Base-by-base conservation (phyloP, 2,113 vertebrate genomes). In the Callipepla squamata region DNA sequence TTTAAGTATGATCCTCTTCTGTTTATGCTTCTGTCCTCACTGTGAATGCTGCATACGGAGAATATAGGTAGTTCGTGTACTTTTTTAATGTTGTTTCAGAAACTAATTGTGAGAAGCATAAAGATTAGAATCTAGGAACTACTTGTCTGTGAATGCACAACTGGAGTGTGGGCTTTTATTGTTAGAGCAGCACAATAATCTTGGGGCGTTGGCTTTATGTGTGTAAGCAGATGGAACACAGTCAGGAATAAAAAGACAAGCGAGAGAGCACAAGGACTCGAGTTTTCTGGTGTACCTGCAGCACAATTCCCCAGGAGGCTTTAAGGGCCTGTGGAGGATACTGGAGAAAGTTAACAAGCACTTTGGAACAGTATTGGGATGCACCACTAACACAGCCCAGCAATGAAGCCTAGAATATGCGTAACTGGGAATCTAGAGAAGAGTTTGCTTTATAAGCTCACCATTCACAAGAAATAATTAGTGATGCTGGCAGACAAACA, bases 381-480 rank as follows among this genome's bases (percentile, higher is more conserved):
- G 47, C 36, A 26, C 23, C 25, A n/a, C 34, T 65, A 77, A 55
- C 7, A 65, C 67, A 85, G 21, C 13, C 22, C 16, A 36, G 32
- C 30, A 62, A 19, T 34, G 45, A 66, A 84, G 70, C 32, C 19
- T 55, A 72, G 70, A 87, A 74, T 26, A 67, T 28, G 0, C 0
- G 51, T 66, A 80, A 62, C 36, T 69, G 47, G 25, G 34, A 95
- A 78, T 6, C 44, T 59, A 57, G 55, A 86, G 30, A 88, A 91
- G 40, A 80, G 73, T 42, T 47, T 88, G 77, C 47, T 94, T 87
- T 80, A 45, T 67, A 85, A 62, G n/a, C n/a, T n/a, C n/a, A n/a
- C n/a, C n/a, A n/a, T 22, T 81, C 75, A 74, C 40, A 59, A 74
- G 48, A 85, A 93, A 62, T 34, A 58, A 89, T 91, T 72, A 90